Evolutionary conservation across 92 coral and sea anemone genomes (phyloP).

Genomic region (Phymanthus crucifer): DNA sequence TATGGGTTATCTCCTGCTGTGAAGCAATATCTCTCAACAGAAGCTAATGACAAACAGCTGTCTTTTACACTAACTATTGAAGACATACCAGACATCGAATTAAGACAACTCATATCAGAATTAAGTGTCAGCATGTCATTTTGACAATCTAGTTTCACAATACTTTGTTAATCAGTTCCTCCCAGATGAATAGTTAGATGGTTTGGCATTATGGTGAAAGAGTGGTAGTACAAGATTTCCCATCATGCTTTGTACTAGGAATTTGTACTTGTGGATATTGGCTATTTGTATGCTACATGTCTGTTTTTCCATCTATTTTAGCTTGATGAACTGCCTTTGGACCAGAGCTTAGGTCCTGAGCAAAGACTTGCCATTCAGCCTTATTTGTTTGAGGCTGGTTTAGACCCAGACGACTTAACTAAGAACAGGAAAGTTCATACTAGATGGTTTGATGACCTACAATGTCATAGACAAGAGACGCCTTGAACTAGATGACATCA

Average conservation of each 20-base stretch:
- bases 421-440: constrained; percentile 18
- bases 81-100: constrained; percentile 54
- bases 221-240: no score
- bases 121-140: constrained; percentile 36
- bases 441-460: constrained; percentile 48
- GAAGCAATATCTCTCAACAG: constrained; percentile 47
- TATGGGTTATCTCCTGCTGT: constrained; percentile 50
- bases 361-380: constrained; percentile 19
- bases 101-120: constrained; percentile 38
- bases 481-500: constrained; percentile 57
- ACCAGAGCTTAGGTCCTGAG: constrained; percentile 17
- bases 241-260: no score
- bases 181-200: no score
- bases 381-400: constrained; percentile 45
- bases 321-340: constrained; percentile 25
- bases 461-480: constrained; percentile 49
- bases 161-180: no score
- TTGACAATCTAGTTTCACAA: not conserved
- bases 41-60: constrained; percentile 8
- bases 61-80: constrained; percentile 47
- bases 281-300: constrained; percentile 2
- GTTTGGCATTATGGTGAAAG: no score
- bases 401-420: constrained; percentile 37
- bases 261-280: not conserved
- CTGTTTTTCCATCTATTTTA: constrained; percentile 19